A percentile compares a stretch with the other conserved stretches of the same genome.
Evolutionary conservation across 2,888 invertebrate species (phyloP).

Genomic region (Criorhina ranunculi): DNA sequence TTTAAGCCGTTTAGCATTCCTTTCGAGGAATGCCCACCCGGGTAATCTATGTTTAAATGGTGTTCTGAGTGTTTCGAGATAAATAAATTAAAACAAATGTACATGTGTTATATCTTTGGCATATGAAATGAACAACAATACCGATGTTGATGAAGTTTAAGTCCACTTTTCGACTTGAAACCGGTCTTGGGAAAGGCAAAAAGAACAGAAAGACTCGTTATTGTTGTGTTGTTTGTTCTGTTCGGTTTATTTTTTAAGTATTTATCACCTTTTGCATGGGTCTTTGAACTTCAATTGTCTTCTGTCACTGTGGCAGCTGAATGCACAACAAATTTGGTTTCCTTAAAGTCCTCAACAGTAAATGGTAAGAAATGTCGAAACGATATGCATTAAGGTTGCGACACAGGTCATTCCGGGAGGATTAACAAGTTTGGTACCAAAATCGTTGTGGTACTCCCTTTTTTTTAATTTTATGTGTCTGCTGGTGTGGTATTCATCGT

Average conservation of each 20-base stretch:
- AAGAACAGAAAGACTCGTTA: slow-evolving; percentile 49
- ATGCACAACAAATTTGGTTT: slow-evolving; percentile 29
- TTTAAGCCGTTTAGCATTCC: slow-evolving; percentile 59
- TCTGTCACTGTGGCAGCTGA: neutral
- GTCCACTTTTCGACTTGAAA: slow-evolving; percentile 51
- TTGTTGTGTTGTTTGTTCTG: slow-evolving; percentile 34
- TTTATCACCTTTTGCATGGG: slow-evolving; percentile 66
- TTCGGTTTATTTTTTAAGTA: slow-evolving; percentile 39
- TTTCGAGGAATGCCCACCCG: neutral
- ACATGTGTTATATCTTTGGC: too few relatives aligned
- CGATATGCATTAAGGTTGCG: slow-evolving; percentile 1
- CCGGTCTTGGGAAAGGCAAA: slow-evolving; percentile 60
- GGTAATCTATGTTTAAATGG: slow-evolving; percentile 29
- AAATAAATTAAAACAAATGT: slow-evolving; percentile 30
- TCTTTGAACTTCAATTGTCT: slow-evolving; percentile 70
- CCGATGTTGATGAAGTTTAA: slow-evolving; percentile 39
- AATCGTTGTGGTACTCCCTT: neutral
- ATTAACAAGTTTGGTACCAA: slow-evolving; percentile 22
- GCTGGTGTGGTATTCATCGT: slow-evolving; percentile 12
- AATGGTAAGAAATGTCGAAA: neutral
- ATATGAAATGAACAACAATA: slow-evolving; percentile 22
- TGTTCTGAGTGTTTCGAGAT: slow-evolving; percentile 46
- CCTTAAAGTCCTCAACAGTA: neutral
- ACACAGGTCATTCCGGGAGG: slow-evolving; percentile 29
- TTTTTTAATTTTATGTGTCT: neutral